Evolutionary conservation across 2,888 invertebrate genomes (phyloP).

Genomic region (Bombyx huttoni): DNA sequence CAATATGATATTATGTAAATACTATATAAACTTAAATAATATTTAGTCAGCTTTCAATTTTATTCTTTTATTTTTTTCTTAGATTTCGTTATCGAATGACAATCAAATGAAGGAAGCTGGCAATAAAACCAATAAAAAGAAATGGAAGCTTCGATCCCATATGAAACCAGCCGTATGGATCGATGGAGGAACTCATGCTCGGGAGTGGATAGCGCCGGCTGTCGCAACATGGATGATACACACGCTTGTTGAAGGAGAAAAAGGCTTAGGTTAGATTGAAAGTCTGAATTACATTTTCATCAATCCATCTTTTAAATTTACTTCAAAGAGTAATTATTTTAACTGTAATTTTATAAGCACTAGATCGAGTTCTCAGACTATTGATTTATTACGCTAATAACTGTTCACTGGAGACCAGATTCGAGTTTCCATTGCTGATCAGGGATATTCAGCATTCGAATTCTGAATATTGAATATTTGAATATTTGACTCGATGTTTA

Average conservation of each 20-base stretch:
- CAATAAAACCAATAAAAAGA: constrained; percentile 42
- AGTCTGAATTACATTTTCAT: not conserved
- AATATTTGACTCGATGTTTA: too few species aligned
- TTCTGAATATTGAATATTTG: too few species aligned
- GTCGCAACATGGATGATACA: constrained; percentile 81
- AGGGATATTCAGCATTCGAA: too few species aligned
- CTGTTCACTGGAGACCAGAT: too few species aligned
- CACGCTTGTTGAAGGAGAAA: constrained; percentile 76
- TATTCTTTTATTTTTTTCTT: constrained; percentile 4
- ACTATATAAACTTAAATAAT: too few species aligned
- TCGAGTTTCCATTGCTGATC: too few species aligned
- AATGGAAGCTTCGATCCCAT: constrained; percentile 55
- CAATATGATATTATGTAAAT: not conserved
- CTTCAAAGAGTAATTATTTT: too few species aligned
- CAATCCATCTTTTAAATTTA: too few species aligned
- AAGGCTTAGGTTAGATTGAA: constrained; percentile 54
- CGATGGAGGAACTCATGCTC: constrained; percentile 82
- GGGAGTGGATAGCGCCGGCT: constrained; percentile 87
- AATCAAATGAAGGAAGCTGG: constrained; percentile 19
- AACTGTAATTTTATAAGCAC: too few species aligned
- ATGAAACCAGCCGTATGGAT: constrained; percentile 84
- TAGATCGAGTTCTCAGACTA: too few species aligned
- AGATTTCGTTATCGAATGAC: constrained; percentile 49
- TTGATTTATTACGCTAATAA: too few species aligned
- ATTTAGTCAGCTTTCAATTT: not conserved